Conservation (phyloP, 2,888 invertebrate species). For the Andricus quercusramuli region DNA sequence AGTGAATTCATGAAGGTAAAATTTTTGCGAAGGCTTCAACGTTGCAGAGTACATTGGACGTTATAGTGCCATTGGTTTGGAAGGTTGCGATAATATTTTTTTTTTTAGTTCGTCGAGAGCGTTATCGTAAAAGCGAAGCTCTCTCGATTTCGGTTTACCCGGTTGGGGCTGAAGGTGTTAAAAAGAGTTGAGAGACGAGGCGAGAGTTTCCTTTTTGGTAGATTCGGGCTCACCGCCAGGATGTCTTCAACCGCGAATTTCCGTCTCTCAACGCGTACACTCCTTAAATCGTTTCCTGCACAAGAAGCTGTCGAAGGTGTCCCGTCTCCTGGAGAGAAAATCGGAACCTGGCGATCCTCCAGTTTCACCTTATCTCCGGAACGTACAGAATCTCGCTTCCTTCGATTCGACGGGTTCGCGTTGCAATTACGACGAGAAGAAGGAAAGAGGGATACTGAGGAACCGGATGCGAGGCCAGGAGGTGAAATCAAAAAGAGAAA, state of each 20-base stretch:
- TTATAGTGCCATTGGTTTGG: constrained; percentile 49
- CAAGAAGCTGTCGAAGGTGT: constrained; percentile 42
- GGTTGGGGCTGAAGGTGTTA: constrained; percentile 50
- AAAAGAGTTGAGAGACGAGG: constrained; percentile 37
- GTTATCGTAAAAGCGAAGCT: constrained; percentile 45
- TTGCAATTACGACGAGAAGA: constrained; percentile 55
- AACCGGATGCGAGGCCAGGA: constrained; percentile 50
- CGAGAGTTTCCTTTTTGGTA: constrained; percentile 42
- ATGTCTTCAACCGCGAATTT: constrained; percentile 64
- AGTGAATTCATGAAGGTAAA: constrained; percentile 30
- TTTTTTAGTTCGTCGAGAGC: constrained; percentile 43
- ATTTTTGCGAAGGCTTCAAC: constrained; percentile 43
- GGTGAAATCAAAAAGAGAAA: constrained; percentile 47
- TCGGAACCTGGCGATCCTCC: constrained; percentile 66
- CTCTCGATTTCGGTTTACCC: constrained; percentile 54
- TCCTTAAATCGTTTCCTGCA: constrained; percentile 61
- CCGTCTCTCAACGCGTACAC: constrained; percentile 61
- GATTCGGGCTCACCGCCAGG: constrained; percentile 57
- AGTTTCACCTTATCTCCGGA: constrained; percentile 62
- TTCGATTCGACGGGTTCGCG: constrained; percentile 52
- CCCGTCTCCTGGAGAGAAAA: constrained; percentile 56
- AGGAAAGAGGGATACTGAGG: constrained; percentile 45
- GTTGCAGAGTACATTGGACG: constrained; percentile 43
- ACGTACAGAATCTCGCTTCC: constrained; percentile 32
- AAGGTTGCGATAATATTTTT: constrained; percentile 46